Base-by-base conservation (phyloP, 2,113 vertebrate species). In the Mustelus asterias region DNA sequence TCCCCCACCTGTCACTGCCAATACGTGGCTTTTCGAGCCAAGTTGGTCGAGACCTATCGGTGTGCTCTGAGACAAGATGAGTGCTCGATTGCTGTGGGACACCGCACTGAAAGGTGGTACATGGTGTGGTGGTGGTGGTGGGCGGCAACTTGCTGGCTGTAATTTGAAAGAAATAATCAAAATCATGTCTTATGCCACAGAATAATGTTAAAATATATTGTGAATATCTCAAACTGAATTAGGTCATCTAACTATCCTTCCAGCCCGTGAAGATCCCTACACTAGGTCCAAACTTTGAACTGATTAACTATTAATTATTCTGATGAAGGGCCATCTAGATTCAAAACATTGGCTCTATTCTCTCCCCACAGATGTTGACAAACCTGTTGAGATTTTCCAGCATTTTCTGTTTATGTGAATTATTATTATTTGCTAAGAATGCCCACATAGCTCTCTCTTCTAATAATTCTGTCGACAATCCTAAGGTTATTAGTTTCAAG, bases 51-150 rank as follows among this genome's bases (percentile, higher is more conserved):
- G 96, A 60, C 98, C 98, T 92, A 97, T 97, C 0, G 98, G 98
- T 0, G 98, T 97, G 96, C 97, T 98, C 97, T 98, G 98, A 70
- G 98, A 98, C 3, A 99, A 97, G 0, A 98, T 98, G 48, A 99
- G 97, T 0, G 98, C 98, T 48, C 97, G 97, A 95, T 98, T 99
- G 96, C 98, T 98, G 97, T 99, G 98, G 96, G 99, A 97, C 0
- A 98, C 97, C 4, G 96, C 97, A 97, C 98, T 98, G 96, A 98
- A 97, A 1, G 98, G 97, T 41, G 98, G 97, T 76, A 98, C 97
- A 80, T 96, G 96, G 0, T 98, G 98, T 24, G 97, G 98, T 44
- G 98, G 97, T 44, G 98, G 97, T 85, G 98, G 97, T 7, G 96
- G 96, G 26, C 98, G 98, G 0, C 97, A 98, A 96, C 97, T 98